Evolutionary conservation across 1,140 invertebrate species (phyloP).

Genomic region (Saxidomus purpurata): DNA sequence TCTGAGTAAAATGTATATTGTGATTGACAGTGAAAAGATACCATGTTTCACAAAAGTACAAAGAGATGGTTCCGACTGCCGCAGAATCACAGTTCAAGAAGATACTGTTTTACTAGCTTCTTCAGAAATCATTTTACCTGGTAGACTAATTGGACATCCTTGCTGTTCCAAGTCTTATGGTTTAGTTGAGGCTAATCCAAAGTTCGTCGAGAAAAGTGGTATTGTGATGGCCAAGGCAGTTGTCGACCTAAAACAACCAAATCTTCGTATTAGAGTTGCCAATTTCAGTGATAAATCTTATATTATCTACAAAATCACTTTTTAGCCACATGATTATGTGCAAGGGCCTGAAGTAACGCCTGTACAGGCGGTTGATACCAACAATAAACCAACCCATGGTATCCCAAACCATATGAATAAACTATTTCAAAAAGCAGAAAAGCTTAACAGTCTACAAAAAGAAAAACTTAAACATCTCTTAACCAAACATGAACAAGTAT

Average conservation of each 20-base stretch:
- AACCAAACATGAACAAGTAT: no score
- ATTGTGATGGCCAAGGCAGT: no score
- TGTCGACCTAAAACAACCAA: neutral
- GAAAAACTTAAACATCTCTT: no score
- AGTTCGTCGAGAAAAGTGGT: no score
- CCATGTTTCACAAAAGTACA: neutral
- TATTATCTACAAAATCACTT: constrained; percentile 17
- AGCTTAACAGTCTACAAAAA: no score
- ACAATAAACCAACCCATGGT: no score
- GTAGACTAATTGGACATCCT: neutral
- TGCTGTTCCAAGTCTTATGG: neutral
- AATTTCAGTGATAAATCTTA: neutral
- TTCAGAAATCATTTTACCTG: no score
- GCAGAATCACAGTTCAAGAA: neutral
- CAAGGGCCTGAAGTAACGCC: neutral
- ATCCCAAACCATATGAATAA: no score
- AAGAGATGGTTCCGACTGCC: neutral
- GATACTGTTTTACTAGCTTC: constrained; percentile 22
- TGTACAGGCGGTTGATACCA: no score
- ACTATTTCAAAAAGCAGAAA: no score
- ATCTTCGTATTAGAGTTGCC: no score
- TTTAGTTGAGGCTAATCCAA: neutral
- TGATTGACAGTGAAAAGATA: neutral
- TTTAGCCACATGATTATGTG: no score
- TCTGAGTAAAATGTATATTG: neutral